phyloP scores from a whole-genome alignment of 2,888 invertebrate genomes.

The Drosophila affinis region DNA sequence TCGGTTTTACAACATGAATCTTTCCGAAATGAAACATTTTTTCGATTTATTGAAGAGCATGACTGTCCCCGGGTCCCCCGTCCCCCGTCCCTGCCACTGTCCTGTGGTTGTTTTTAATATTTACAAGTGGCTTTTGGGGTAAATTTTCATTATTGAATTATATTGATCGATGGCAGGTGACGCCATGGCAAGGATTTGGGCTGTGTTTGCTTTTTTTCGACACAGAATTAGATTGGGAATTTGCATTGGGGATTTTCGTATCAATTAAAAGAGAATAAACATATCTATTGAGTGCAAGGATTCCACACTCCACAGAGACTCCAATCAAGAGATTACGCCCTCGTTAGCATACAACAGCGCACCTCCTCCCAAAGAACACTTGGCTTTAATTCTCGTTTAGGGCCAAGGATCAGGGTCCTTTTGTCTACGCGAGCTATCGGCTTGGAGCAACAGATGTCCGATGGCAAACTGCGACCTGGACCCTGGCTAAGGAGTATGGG shows the following conservation, averaged over 20 bases:
- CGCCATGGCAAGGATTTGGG: too few species aligned
- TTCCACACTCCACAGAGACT: constrained; percentile 3
- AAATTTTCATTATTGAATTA: constrained; percentile 40
- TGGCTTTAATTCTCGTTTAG: constrained; percentile 45
- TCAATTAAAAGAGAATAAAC: constrained; percentile 45
- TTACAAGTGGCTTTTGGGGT: constrained; percentile 71
- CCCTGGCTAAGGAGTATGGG: constrained; percentile 44
- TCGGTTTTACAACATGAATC: constrained; percentile 69
- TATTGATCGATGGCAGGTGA: neutral
- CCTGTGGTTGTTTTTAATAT: constrained; percentile 68
- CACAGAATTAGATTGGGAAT: constrained; percentile 80
- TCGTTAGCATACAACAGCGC: constrained; percentile 59
- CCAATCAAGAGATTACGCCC: constrained; percentile 57
- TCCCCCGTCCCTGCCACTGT: neutral
- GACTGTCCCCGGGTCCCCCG: constrained; percentile 8
- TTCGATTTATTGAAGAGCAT: constrained; percentile 70
- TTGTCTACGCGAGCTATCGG: constrained; percentile 32
- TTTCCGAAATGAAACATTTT: constrained; percentile 47
- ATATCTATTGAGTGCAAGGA: constrained; percentile 67
- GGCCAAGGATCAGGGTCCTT: constrained; percentile 22
- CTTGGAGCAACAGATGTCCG: constrained; percentile 67
- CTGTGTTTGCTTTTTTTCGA: constrained; percentile 50
- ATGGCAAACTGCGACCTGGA: constrained; percentile 6
- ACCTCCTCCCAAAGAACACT: too few species aligned
- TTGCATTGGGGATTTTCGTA: constrained; percentile 77